Evolutionary conservation across 2,888 invertebrate species (phyloP).

Genomic region (Tridacna gigas): DNA sequence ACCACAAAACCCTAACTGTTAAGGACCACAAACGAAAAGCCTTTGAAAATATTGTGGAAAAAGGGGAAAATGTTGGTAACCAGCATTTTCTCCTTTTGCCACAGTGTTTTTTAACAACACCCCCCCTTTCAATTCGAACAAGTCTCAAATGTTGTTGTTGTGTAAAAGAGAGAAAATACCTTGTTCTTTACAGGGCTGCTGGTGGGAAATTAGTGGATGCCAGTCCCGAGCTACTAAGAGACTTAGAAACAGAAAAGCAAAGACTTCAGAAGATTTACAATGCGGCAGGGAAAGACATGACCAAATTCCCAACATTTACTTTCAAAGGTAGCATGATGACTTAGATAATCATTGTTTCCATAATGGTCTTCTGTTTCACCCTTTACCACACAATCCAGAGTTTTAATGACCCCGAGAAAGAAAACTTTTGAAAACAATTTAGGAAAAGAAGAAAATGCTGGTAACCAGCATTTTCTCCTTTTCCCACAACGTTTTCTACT

Average conservation of each 20-base stretch:
- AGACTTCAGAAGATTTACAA: conserved; percentile 92
- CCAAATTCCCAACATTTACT: conserved; percentile 94
- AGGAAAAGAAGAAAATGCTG: too few relatives aligned
- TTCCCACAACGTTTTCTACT: too few relatives aligned
- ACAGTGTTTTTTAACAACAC: too few relatives aligned
- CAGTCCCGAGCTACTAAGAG: conserved; percentile 90
- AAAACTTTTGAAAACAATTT: too few relatives aligned
- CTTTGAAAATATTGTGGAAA: too few relatives aligned
- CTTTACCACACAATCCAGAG: not conserved
- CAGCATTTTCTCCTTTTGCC: not conserved
- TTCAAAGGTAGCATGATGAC: conserved; percentile 86
- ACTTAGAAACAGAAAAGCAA: conserved; percentile 91
- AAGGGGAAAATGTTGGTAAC: too few relatives aligned
- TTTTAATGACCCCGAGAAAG: not conserved
- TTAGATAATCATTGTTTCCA: too few relatives aligned
- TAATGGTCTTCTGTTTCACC: not conserved
- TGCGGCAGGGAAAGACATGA: conserved; percentile 92
- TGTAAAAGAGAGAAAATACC: too few relatives aligned
- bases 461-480: too few relatives aligned
- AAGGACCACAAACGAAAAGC: too few relatives aligned
- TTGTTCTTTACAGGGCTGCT: conserved; percentile 86
- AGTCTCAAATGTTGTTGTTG: too few relatives aligned
- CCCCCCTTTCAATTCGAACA: not conserved
- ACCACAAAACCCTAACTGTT: too few relatives aligned
- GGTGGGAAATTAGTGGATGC: conserved; percentile 94